Evolutionary conservation across 1,140 invertebrate genomes (phyloP).

Genomic region (Tribolium castaneum): DNA sequence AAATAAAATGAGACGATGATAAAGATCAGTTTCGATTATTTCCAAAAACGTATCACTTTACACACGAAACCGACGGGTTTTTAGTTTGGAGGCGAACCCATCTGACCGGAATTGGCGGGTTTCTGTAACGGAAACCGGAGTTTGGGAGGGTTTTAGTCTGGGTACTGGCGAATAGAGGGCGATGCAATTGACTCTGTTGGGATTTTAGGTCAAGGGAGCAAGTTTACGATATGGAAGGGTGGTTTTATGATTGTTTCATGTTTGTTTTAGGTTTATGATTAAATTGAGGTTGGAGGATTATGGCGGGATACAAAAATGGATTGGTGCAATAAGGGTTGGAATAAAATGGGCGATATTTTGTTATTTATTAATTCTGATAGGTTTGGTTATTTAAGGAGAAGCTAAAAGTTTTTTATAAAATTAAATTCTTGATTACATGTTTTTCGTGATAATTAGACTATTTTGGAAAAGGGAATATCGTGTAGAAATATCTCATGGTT

Average conservation of each 20-base stretch:
- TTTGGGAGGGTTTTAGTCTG: background rate
- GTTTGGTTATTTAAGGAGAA: no score
- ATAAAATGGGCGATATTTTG: no score
- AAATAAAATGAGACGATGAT: background rate
- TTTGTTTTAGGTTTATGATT: constrained; percentile 16
- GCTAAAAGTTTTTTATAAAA: no score
- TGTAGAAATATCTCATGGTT: no score
- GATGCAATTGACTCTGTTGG: background rate
- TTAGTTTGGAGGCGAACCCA: background rate
- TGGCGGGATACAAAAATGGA: background rate
- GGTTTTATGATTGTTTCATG: constrained; percentile 13
- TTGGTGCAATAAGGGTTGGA: background rate
- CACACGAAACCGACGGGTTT: background rate
- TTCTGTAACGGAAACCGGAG: background rate
- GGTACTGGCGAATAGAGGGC: background rate
- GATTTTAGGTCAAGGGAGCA: background rate
- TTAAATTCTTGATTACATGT: background rate
- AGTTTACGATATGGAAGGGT: background rate
- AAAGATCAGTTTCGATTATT: background rate
- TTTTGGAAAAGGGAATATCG: no score
- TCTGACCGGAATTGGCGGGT: background rate
- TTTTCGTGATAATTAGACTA: no score
- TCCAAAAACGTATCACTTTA: background rate
- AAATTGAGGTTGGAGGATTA: background rate
- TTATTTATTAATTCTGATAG: no score